Conservation (phyloP, 2,888 invertebrate genomes). For the Chymomyza amoena region DNA sequence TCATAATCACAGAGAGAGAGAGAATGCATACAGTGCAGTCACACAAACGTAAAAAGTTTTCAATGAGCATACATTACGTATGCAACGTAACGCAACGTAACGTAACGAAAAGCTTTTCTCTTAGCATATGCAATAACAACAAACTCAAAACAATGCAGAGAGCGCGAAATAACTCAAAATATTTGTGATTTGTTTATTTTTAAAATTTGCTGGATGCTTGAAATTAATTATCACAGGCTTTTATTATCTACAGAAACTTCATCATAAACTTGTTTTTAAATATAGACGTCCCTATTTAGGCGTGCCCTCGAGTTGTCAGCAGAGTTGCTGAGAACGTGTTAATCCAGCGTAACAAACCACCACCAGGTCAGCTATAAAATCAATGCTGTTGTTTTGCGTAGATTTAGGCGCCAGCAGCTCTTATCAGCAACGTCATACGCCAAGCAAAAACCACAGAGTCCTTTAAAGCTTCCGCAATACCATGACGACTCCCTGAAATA, state of each 20-base stretch:
- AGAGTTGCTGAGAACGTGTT: background rate
- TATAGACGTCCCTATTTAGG: background rate
- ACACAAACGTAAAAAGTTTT: no score
- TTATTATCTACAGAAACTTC: no score
- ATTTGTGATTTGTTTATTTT: background rate
- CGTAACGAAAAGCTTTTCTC: background rate
- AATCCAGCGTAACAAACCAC: background rate
- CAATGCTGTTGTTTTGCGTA: background rate
- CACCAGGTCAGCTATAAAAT: background rate
- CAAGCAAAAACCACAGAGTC: constrained; percentile 41
- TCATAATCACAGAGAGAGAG: no score
- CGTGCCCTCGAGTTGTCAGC: no score
- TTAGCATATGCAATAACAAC: background rate
- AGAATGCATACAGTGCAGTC: no score
- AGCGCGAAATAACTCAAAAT: background rate
- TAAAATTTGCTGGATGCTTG: background rate
- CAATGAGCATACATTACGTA: no score
- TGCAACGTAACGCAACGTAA: background rate
- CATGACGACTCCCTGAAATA: constrained; percentile 13
- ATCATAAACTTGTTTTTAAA: background rate
- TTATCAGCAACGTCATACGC: background rate
- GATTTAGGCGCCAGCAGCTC: background rate
- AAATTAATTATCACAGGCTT: background rate
- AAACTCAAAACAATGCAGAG: background rate
- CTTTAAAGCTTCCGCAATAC: constrained; percentile 53